A percentile compares a stretch with the other conserved stretches of the same genome.
phyloP scores from a whole-genome alignment of 2,797 vertebrate species.

The Acrossocheilus wenchowensis region DNA sequence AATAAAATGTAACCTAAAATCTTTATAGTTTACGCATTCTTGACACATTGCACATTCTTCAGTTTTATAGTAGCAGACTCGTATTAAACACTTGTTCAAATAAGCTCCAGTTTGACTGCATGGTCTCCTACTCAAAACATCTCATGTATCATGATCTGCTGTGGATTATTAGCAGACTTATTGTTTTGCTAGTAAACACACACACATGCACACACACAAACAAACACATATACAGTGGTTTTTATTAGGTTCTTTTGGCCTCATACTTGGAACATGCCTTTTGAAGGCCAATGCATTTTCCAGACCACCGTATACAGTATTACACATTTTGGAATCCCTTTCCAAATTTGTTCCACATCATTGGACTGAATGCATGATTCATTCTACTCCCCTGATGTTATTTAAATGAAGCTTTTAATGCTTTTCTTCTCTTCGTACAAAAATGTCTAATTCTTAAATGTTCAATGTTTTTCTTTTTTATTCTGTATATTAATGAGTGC shows the following conservation, averaged over 20 bases:
- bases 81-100: constrained; percentile 74
- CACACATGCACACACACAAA: constrained; percentile 49
- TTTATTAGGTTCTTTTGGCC: constrained; percentile 66
- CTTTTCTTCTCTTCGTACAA: background rate
- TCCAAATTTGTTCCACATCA: constrained; percentile 61
- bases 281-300: constrained; percentile 74
- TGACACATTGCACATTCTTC: constrained; percentile 70
- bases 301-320: constrained; percentile 59
- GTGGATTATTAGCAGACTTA: constrained; percentile 56
- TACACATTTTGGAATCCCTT: constrained; percentile 71
- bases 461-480: constrained; percentile 7
- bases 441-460: background rate
- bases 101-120: constrained; percentile 62
- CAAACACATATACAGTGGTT: constrained; percentile 56
- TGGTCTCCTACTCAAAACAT: constrained; percentile 49
- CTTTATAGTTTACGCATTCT: constrained; percentile 72
- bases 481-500: background rate
- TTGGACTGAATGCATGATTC: constrained; percentile 25
- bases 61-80: constrained; percentile 63
- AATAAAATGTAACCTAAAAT: background rate
- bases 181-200: background rate
- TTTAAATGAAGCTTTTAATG: constrained; percentile 4
- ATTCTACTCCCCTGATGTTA: constrained; percentile 4
- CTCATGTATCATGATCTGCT: constrained; percentile 54
- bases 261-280: constrained; percentile 62